phyloP scores from a whole-genome alignment of 2,113 vertebrate species.

The Paramormyrops kingsleyae region DNA sequence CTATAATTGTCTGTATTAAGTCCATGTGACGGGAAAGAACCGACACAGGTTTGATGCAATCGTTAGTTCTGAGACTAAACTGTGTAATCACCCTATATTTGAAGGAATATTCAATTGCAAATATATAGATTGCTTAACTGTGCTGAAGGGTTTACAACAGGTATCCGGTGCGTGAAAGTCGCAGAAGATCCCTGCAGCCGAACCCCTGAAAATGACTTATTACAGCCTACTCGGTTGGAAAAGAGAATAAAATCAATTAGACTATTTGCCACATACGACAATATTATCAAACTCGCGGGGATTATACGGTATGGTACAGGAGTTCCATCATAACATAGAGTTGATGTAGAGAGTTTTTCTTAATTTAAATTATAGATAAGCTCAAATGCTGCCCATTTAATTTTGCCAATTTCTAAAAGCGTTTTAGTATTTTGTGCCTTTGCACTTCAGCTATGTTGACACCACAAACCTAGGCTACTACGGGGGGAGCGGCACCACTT shows the following conservation, averaged over 20 bases:
- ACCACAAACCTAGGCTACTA: neutral
- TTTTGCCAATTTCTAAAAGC: neutral
- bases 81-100: neutral
- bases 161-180: neutral
- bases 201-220: neutral
- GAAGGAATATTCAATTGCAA: neutral
- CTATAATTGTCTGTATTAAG: neutral
- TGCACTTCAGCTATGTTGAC: neutral
- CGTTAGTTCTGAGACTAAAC: neutral
- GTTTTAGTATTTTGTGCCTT: neutral
- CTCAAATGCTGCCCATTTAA: neutral
- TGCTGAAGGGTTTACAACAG: neutral
- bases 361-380: neutral
- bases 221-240: neutral
- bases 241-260: neutral
- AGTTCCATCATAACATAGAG: neutral
- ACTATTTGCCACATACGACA: neutral
- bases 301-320: neutral
- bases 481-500: neutral
- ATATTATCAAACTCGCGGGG: neutral
- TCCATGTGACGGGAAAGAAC: neutral
- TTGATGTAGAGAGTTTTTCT: neutral
- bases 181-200: neutral
- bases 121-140: neutral
- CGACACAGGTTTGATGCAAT: neutral